Evolutionary conservation across 2,888 invertebrate species (phyloP).

Genomic region (Volucella inflata): DNA sequence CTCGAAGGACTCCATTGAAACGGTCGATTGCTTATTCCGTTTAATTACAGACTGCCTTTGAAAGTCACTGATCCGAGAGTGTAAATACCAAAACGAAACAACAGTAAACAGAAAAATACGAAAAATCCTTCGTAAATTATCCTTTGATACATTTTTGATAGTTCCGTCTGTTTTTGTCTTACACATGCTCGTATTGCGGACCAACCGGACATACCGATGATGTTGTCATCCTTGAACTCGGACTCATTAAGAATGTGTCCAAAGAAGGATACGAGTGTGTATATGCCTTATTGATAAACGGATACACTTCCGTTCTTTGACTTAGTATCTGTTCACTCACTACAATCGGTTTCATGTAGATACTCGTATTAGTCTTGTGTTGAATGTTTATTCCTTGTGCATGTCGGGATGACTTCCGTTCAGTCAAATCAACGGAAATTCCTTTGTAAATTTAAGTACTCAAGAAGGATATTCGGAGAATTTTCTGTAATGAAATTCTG

Average conservation of each 20-base stretch:
- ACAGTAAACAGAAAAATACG: neutral
- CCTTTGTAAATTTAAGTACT: slow-evolving; percentile 35
- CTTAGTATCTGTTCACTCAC: slow-evolving; percentile 33
- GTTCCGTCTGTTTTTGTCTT: neutral
- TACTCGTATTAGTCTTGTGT: neutral
- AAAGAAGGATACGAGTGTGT: slow-evolving; percentile 60
- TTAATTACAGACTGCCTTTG: slow-evolving; percentile 9
- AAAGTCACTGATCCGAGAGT: slow-evolving; percentile 11
- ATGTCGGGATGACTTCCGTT: neutral
- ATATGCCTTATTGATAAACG: slow-evolving; percentile 32
- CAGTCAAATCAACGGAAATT: slow-evolving; percentile 19
- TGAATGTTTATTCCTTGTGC: slow-evolving; percentile 12
- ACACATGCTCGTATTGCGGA: neutral
- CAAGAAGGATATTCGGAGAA: slow-evolving; percentile 13
- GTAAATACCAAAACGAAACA: neutral
- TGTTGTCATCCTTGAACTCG: neutral
- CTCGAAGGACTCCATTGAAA: slow-evolving; percentile 4
- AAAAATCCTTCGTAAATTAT: slow-evolving; percentile 26
- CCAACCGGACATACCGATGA: neutral
- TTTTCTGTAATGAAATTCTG: neutral
- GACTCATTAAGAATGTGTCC: slow-evolving; percentile 59
- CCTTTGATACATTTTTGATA: slow-evolving; percentile 16
- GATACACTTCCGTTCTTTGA: slow-evolving; percentile 48
- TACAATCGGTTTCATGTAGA: slow-evolving; percentile 11
- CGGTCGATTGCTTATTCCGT: neutral